Evolutionary conservation across 2,888 invertebrate genomes (phyloP).

Genomic region (Herminia tarsipennalis): DNA sequence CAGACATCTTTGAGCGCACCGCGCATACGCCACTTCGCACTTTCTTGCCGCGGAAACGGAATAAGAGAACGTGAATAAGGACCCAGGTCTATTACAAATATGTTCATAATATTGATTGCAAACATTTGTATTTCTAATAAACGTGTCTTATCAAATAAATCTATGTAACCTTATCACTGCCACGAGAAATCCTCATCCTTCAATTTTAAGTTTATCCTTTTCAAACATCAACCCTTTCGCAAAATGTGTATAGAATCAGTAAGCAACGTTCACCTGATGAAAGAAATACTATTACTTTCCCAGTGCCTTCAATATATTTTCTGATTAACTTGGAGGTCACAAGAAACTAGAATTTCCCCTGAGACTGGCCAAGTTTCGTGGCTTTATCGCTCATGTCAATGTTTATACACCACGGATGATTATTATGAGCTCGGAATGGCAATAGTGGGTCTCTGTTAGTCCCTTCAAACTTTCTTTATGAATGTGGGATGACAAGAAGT

Average conservation of each 20-base stretch:
- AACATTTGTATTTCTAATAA: no score
- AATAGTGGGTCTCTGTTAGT: constrained; percentile 8
- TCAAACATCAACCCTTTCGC: constrained; percentile 21
- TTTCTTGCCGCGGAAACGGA: no score
- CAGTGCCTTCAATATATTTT: constrained; percentile 46
- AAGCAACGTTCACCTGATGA: constrained; percentile 38
- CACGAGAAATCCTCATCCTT: no score
- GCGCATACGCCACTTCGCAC: no score
- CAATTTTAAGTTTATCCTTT: constrained; percentile 29
- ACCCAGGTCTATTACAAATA: no score
- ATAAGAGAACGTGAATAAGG: no score
- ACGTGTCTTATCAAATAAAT: no score
- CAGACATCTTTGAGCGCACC: no score
- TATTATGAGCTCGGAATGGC: constrained; percentile 36
- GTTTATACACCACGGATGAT: constrained; percentile 50
- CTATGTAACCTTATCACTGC: no score
- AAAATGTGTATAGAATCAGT: constrained; percentile 30
- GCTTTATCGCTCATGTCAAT: constrained; percentile 58
- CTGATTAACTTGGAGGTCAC: constrained; percentile 56
- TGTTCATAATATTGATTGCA: no score
- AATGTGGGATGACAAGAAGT: constrained; percentile 27
- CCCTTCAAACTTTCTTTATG: constrained; percentile 32
- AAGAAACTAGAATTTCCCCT: constrained; percentile 63
- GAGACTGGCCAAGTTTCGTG: constrained; percentile 54
- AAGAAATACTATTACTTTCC: constrained; percentile 36